These are phyloP conservation scores for Phaonia tiefii DNA, from an alignment of 2,888 invertebrate genomes.

Conservation along the genomic window DNA sequence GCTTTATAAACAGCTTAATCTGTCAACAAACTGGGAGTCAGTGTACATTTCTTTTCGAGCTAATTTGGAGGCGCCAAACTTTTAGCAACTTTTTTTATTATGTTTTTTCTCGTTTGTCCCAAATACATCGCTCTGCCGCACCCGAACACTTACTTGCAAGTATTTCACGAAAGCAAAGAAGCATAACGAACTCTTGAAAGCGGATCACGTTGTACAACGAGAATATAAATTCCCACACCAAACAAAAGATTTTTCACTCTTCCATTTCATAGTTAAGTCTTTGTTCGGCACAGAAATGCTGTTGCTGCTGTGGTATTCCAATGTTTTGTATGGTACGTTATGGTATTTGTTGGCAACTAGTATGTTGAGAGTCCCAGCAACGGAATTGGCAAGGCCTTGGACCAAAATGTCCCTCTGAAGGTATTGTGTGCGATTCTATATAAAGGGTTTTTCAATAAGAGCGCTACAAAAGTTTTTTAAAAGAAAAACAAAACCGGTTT, in stretches of 20 bases:
- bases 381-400: too few species aligned
- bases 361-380: too few species aligned
- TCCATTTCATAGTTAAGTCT: not conserved
- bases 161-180: not conserved
- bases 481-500: too few species aligned
- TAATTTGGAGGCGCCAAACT: conserved; percentile 52
- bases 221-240: not conserved
- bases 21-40: too few species aligned
- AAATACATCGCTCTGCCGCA: not conserved
- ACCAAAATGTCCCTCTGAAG: too few species aligned
- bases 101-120: not conserved
- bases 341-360: too few species aligned
- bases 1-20: too few species aligned
- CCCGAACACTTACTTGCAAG: not conserved
- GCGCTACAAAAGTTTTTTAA: too few species aligned
- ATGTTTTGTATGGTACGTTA: not conserved
- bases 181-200: too few species aligned
- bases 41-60: conserved; percentile 22
- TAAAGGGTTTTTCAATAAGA: too few species aligned
- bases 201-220: not conserved
- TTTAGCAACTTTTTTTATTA: conserved; percentile 21
- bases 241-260: not conserved
- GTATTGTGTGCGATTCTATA: too few species aligned
- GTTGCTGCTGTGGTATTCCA: not conserved
- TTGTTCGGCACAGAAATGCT: not conserved